Base-by-base conservation (phyloP, 2,797 vertebrate genomes). In the Amniataba percoides region DNA sequence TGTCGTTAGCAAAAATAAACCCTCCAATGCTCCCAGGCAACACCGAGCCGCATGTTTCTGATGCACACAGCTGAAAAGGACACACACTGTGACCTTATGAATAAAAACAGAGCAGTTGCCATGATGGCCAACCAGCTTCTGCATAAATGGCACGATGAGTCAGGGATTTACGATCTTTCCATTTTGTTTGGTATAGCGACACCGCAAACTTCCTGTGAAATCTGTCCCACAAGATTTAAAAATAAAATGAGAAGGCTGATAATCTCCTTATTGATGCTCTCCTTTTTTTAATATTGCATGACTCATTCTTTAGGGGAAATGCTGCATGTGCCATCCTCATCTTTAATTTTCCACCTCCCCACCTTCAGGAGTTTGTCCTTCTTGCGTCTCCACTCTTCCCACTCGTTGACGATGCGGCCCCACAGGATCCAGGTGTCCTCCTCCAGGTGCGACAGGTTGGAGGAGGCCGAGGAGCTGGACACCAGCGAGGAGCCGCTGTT, bases 291-390 rank as follows among this genome's bases (percentile, higher is more conserved):
- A 13, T 2, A 59, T 14, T 63, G n/a, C 43, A 49, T 36, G 71
- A 80, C 13, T 71, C 65, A 61, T 58, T 39, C 21, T 43, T 2
- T 31, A 31, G 2, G 15, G 3, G 58, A 77, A 69, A 42, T 13
- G 8, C 0, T 39, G 5, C 34, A 48, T 51, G 16, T 18, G 3
- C 21, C 9, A 43, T 19, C 5, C 6, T 34, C 25, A 61, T 39
- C 13, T 27, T 21, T 36, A 2, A 39, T 70, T 73, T 55, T 7
- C n/a, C 5, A 62, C 45, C 34, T n/a, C 12, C 74, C 85, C 93
- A 98, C 98, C 97, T 98, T 99, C 45, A 99, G 95, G 81, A 98
- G 98, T 74, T 99, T 99, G 90, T 99, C 98, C 92, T 99, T 99
- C 90, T 97, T 99, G 82, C 96, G 97, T 40, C 97, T 87, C 94